Evolutionary conservation across 2,888 invertebrate genomes (phyloP).

Genomic region (Chrysina gloriosa): DNA sequence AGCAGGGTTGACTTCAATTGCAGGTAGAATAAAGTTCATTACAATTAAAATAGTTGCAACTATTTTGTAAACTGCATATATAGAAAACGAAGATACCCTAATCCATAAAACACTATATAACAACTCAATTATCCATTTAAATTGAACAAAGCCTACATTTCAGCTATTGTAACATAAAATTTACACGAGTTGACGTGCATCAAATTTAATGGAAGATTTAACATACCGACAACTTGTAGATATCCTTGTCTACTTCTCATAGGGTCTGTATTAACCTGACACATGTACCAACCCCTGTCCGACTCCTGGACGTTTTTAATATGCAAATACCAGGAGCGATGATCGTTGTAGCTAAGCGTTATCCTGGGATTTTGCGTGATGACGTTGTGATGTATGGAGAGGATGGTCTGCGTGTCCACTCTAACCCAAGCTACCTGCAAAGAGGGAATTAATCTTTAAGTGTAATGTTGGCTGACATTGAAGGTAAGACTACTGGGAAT

Average conservation of each 20-base stretch:
- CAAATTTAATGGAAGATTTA: slow-evolving; percentile 27
- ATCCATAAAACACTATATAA: too few relatives aligned
- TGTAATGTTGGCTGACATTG: slow-evolving; percentile 12
- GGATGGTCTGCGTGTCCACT: slow-evolving; percentile 91
- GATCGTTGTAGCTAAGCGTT: slow-evolving; percentile 87
- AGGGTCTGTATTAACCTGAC: slow-evolving; percentile 94
- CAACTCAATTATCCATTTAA: slow-evolving; percentile 19
- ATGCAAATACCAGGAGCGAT: slow-evolving; percentile 91
- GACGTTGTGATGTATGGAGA: slow-evolving; percentile 91
- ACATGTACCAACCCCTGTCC: slow-evolving; percentile 93
- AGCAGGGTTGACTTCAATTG: too few relatives aligned
- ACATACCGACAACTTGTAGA: slow-evolving; percentile 90
- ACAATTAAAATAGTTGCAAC: too few relatives aligned
- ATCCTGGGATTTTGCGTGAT: slow-evolving; percentile 92
- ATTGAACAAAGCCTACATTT: neutral
- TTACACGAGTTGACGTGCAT: slow-evolving; percentile 1
- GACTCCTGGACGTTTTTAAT: slow-evolving; percentile 88
- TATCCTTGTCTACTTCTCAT: slow-evolving; percentile 92
- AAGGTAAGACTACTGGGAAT: neutral
- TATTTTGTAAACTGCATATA: too few relatives aligned
- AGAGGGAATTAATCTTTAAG: slow-evolving; percentile 36
- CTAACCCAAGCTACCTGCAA: slow-evolving; percentile 92
- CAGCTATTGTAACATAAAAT: slow-evolving; percentile 13
- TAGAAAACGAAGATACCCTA: too few relatives aligned
- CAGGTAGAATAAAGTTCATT: too few relatives aligned